Base-by-base conservation (phyloP, 2,797 vertebrate species). In the Melanogrammus aeglefinus region DNA sequence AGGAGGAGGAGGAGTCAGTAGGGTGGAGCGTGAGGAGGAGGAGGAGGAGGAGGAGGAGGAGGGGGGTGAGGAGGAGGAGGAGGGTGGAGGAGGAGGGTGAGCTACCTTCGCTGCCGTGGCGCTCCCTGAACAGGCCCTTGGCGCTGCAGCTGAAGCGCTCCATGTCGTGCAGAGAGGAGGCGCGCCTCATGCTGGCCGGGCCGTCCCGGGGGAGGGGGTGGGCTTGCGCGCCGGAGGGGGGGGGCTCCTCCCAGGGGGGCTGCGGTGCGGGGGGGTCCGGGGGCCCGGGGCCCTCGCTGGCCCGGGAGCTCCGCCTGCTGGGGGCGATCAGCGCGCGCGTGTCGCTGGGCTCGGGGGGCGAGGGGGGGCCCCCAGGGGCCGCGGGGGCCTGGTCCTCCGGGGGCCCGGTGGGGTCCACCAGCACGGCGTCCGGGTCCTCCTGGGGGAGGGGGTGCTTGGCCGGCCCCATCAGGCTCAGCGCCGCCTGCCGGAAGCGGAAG, bases 391-490 rank as follows among this genome's bases (percentile, higher is more conserved):
- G 95, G 0, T 95, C 96, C 85, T 94, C 96, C 7, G 96, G 96
- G 0, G 96, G 96, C 84, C 94, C 95, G 7, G 96, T 96, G 0
- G 96, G 96, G 83, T 99, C 96, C 0, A 99, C 95, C 84, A 97
- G 94, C 75, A 99, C 97, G 21, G 94, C 95, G 35, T 99, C 97
- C 0, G 98, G 97, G 78, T 99, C 98, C 86, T 99, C 98, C 91
- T 99, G 97, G 0, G 97, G 97, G 81, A 99, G 94, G 38, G 97
- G 99, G 80, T 99, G 96, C 89, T 99, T 99, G 92, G 96, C 95
- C 88, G 96, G 95, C 0, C 96, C 96, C 88, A 99, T 90, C 81
- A 99, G 94, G 86, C 95, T 97, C 87, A 99, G 47, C 76, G 95
- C 95, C 18, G 97, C 97, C 84, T 99, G 93, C 70, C 96, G 96